These are phyloP conservation scores for Apostichopus leukothele DNA, from an alignment of 53 echinoderm and acorn worm species.

Conservation along the genomic window DNA sequence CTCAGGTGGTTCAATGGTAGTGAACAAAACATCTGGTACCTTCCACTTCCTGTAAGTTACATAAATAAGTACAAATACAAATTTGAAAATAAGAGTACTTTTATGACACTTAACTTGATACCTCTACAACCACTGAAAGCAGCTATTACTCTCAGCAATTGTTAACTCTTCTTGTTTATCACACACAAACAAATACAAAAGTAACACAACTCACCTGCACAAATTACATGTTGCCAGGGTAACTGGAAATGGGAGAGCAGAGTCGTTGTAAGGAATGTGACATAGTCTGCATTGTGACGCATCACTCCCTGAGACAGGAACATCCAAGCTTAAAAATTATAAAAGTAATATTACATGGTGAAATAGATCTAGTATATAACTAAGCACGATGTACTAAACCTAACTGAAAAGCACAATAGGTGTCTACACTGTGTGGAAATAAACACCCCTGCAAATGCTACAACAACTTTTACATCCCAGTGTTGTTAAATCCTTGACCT, in stretches of 20 bases:
- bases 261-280: constrained; percentile 94
- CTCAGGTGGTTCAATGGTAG: constrained; percentile 81
- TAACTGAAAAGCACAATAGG: too few relatives aligned
- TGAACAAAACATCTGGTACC: constrained; percentile 89
- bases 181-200: too few relatives aligned
- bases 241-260: constrained; percentile 88
- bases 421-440: too few relatives aligned
- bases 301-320: constrained; percentile 34
- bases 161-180: too few relatives aligned
- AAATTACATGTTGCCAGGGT: constrained; percentile 72
- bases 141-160: too few relatives aligned
- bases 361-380: too few relatives aligned
- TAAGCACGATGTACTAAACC: too few relatives aligned
- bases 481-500: too few relatives aligned
- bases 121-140: too few relatives aligned
- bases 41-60: constrained; percentile 59
- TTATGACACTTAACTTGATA: too few relatives aligned
- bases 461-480: too few relatives aligned
- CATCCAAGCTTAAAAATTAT: constrained; percentile 6
- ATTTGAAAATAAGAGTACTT: not conserved
- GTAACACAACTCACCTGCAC: constrained; percentile 64
- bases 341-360: not conserved
- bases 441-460: too few relatives aligned
- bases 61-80: not conserved
- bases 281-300: constrained; percentile 64